Base-by-base conservation (phyloP, 1,140 invertebrate genomes). In the Papilio helenus region DNA sequence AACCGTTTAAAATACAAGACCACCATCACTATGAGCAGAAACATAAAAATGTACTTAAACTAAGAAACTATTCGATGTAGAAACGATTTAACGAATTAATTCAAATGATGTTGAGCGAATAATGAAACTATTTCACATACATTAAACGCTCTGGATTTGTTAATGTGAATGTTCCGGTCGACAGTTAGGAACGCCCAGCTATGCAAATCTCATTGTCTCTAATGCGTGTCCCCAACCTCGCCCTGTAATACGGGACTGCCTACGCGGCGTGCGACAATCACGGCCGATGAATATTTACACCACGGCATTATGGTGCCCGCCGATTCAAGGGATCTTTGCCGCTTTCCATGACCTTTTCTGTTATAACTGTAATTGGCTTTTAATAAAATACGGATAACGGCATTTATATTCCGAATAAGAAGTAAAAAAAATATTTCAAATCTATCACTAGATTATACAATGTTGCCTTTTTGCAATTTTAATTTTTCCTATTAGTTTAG, bases 201-300 rank as follows among this genome's bases (percentile, higher is more conserved):
- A 93, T 93, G 93, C 91, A 92, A 93, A 94, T 93, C 83, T 88
- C 89, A 93, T 92, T 93, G 90, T 94, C 87, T 93, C 87, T 91
- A 89, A 93, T 89, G 88, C 88, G 86, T 88, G 88, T 85, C 85
- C 83, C 76, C 87, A 79, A 87, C 89, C 87, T 89, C 87, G 88
- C 88, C 87, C 87, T 82, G 87, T 72, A 85, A 80, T 80, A 82
- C 88, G 86, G 84, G 80, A 82, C 89, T 82, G 89, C 91, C 91
- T 93, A 94, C 92, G 90, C 91, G 84, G 74, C 83, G 83, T 58
- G 79, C 82, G 85, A 87, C 87, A 87, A 87, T 90, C 85, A 88
- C 82, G 80, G 72, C 78, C 88, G 85, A 93, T 94, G 93, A 93
- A 94, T 94, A 94, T 94, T 93, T 89, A 93, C 86, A 84, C 76